A percentile compares a stretch with the other conserved stretches of the same genome.
phyloP scores from a whole-genome alignment of 2,888 invertebrate genomes.

The Sceliomorpha sp. region DNA sequence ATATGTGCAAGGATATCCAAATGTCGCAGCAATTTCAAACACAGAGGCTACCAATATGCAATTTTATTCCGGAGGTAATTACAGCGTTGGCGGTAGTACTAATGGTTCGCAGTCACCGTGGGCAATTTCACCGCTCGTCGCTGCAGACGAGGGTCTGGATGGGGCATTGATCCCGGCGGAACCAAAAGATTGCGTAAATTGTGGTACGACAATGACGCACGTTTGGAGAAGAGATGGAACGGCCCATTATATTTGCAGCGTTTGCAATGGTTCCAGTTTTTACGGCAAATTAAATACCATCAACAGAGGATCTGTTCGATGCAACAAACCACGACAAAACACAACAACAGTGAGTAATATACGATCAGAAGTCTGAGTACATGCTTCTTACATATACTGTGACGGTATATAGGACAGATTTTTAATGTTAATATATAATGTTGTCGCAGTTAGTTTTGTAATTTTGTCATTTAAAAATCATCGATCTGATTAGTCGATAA shows the following conservation, averaged over 20 bases:
- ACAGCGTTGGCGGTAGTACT: slow-evolving; percentile 76
- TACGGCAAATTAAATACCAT: slow-evolving; percentile 82
- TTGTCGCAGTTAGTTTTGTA: too few relatives aligned
- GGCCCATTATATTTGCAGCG: slow-evolving; percentile 93
- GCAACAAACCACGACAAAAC: slow-evolving; percentile 73
- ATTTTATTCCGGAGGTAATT: slow-evolving; percentile 69
- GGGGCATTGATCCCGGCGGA: slow-evolving; percentile 81
- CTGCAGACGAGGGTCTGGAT: slow-evolving; percentile 80
- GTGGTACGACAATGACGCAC: slow-evolving; percentile 86
- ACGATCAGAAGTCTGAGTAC: too few relatives aligned
- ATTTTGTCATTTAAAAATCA: too few relatives aligned
- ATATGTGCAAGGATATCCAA: slow-evolving; percentile 72
- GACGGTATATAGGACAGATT: too few relatives aligned
- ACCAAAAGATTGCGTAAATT: slow-evolving; percentile 87
- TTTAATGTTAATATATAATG: too few relatives aligned
- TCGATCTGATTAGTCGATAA: too few relatives aligned
- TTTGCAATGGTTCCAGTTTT: slow-evolving; percentile 89
- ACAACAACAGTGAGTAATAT: slow-evolving; percentile 72
- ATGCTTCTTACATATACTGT: too few relatives aligned
- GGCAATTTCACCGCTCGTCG: slow-evolving; percentile 79
- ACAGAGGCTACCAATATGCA: slow-evolving; percentile 69
- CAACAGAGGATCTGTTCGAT: slow-evolving; percentile 82
- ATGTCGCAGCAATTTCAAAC: slow-evolving; percentile 68
- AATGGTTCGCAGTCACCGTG: slow-evolving; percentile 82
- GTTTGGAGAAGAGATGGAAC: slow-evolving; percentile 93